phyloP scores from a whole-genome alignment of 2,797 vertebrate species.

The Cynopterus sphinx region DNA sequence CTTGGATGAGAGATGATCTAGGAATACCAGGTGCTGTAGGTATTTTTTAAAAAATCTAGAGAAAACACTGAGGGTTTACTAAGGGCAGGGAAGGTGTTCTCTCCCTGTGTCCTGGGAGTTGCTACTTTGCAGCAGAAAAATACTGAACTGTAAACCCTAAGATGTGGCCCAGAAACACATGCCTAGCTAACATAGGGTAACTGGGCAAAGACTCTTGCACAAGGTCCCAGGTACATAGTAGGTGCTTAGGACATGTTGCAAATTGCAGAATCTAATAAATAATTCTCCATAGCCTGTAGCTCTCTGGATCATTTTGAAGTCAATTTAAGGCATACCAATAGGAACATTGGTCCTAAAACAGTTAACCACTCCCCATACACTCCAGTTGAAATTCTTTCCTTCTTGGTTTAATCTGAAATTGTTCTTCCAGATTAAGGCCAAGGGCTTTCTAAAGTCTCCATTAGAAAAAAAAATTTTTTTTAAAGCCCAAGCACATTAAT shows the following conservation, averaged over 20 bases:
- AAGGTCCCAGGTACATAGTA: not conserved
- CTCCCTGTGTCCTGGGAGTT: not conserved
- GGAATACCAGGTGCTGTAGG: too few species aligned
- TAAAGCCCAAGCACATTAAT: not conserved
- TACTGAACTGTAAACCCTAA: not conserved
- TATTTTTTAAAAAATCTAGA: not conserved
- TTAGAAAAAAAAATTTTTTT: not conserved
- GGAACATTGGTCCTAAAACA: not conserved
- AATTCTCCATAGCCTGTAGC: not conserved
- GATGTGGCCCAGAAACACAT: not conserved
- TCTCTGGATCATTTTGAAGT: not conserved
- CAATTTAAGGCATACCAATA: not conserved
- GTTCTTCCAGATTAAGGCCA: conserved; percentile 7
- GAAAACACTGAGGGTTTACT: not conserved
- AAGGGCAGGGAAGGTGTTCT: not conserved
- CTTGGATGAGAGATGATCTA: too few species aligned
- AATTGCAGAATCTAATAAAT: not conserved
- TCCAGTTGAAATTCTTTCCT: not conserved
- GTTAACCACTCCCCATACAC: not conserved
- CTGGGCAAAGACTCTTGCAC: not conserved
- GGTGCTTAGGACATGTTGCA: not conserved
- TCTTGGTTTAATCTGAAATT: not conserved
- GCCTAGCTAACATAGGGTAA: not conserved
- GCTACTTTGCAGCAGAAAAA: not conserved
- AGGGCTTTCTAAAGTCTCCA: not conserved